Conservation (phyloP, 92 coral and sea anemone species). For the Siderastrea radians region DNA sequence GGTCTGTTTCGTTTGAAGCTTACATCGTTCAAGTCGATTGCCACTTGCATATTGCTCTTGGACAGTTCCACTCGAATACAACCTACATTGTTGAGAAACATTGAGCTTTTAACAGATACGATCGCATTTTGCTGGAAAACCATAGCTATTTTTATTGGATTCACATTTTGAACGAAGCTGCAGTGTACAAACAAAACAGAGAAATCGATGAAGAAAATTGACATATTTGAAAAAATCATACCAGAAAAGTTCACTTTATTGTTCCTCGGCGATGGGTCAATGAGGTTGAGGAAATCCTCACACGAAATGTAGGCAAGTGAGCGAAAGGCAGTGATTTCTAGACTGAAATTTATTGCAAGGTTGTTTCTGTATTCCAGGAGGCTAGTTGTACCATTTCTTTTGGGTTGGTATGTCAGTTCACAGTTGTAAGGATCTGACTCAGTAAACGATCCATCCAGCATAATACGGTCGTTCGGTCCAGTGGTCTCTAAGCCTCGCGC, state of each 20-base stretch:
- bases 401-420: not conserved
- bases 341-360: not conserved
- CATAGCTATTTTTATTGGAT: not conserved
- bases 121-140: not conserved
- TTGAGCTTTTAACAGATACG: not conserved
- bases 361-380: not conserved
- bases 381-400: not conserved
- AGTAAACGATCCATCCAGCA: too few relatives aligned
- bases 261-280: not conserved
- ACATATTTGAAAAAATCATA: constrained; percentile 9
- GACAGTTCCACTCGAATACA: not conserved
- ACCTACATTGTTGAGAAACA: constrained; percentile 13
- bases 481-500: too few relatives aligned
- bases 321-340: not conserved
- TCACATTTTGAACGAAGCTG: constrained; percentile 1
- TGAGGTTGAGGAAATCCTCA: not conserved
- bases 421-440: not conserved
- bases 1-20: not conserved
- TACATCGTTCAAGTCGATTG: not conserved
- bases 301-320: not conserved
- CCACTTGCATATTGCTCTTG: not conserved
- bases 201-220: constrained; percentile 1
- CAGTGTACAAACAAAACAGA: constrained; percentile 14
- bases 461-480: too few relatives aligned
- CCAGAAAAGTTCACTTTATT: not conserved